Percentiles rank a stretch among this genome's conserved stretches.
These are phyloP conservation scores for Zoanthus gigantus DNA, from an alignment of 92 coral and sea anemone species.

Conservation along the genomic window DNA sequence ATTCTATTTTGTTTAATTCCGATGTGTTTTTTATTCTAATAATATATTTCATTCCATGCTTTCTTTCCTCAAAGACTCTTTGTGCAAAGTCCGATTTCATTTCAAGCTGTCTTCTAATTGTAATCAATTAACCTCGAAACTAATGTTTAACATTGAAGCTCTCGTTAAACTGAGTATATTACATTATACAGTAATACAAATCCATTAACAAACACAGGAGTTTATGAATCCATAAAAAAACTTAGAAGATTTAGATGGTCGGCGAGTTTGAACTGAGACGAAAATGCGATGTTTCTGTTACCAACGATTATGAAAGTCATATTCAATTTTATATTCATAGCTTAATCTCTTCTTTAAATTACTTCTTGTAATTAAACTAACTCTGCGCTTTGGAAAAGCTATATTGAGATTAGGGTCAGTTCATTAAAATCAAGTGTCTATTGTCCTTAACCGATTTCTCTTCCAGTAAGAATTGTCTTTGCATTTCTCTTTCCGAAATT, in stretches of 20 bases:
- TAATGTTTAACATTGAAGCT: neutral
- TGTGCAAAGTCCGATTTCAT: neutral
- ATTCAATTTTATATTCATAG: neutral
- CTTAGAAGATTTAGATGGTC: neutral
- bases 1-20: neutral
- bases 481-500: neutral
- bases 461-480: neutral
- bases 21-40: no score
- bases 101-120: neutral
- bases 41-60: neutral
- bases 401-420: neutral
- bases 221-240: neutral
- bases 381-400: neutral
- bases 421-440: neutral
- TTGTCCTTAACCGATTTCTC: neutral
- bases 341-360: neutral
- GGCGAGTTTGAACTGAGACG: neutral
- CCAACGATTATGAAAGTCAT: constrained; percentile 8
- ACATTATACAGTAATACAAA: neutral
- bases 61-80: neutral
- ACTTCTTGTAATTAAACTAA: neutral
- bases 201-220: constrained; percentile 1
- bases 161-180: neutral
- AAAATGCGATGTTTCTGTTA: neutral
- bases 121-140: neutral